These are phyloP conservation scores for Epizoanthus illoricatus DNA, from an alignment of 92 coral and sea anemone species.

Conservation along the genomic window DNA sequence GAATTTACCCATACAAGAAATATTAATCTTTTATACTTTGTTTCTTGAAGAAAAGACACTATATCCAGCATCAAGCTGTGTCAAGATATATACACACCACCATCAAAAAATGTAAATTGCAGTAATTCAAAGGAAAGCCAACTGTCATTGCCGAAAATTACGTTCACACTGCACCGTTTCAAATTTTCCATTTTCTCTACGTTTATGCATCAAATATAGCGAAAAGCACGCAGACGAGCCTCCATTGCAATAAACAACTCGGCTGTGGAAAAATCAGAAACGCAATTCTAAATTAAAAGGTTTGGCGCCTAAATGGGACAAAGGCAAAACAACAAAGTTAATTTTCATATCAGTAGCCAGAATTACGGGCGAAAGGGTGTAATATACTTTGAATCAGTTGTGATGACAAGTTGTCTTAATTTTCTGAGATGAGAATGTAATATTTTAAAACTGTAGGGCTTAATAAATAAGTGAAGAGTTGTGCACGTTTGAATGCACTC, in stretches of 20 bases:
- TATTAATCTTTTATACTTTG: background rate
- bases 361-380: background rate
- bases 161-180: too few relatives aligned
- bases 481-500: background rate
- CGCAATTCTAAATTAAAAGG: background rate
- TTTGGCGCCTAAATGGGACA: constrained; percentile 26
- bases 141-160: background rate
- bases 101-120: constrained; percentile 37
- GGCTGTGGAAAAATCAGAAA: too few relatives aligned
- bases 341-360: background rate
- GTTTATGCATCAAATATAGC: too few relatives aligned
- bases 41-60: constrained; percentile 3
- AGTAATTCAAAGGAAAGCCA: constrained; percentile 12
- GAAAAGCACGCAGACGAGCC: too few relatives aligned
- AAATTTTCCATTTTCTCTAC: too few relatives aligned
- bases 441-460: background rate
- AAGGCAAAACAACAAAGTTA: background rate
- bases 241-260: too few relatives aligned
- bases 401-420: constrained; percentile 13
- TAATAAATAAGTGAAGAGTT: background rate
- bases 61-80: constrained; percentile 21
- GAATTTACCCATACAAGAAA: background rate
- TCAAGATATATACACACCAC: constrained; percentile 1
- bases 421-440: background rate
- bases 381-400: background rate